A percentile compares a stretch with the other conserved stretches of the same genome.
phyloP scores from a whole-genome alignment of 2,797 vertebrate species.

The Cuculus canorus region DNA sequence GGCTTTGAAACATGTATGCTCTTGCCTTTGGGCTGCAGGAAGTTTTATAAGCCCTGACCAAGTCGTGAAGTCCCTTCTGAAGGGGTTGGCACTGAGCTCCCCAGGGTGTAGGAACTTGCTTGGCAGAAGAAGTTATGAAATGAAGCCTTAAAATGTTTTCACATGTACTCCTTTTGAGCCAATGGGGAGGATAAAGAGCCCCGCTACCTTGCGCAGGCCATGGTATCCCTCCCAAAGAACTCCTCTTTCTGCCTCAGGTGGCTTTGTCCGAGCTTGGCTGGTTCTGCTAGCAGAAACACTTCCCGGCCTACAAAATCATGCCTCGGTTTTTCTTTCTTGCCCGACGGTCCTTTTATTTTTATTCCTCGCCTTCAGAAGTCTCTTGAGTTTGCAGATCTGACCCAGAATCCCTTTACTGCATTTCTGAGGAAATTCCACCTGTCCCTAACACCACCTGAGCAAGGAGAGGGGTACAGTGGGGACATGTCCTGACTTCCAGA shows the following conservation, averaged over 20 bases:
- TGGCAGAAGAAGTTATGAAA: background rate
- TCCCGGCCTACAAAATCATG: background rate
- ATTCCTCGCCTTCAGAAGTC: background rate
- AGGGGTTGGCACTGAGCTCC: background rate
- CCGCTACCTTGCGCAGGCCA: rapidly evolving
- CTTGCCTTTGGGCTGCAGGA: background rate
- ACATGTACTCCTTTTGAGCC: background rate
- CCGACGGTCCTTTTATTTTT: background rate
- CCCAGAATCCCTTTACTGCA: background rate
- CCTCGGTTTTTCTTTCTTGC: background rate
- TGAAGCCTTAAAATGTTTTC: background rate
- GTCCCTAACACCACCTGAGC: rapidly evolving
- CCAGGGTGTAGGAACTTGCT: background rate
- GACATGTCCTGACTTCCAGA: background rate
- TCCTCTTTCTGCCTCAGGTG: background rate
- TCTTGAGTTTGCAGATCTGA: background rate
- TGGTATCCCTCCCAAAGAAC: background rate
- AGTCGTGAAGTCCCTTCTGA: background rate
- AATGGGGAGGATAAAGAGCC: background rate
- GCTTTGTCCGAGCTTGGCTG: background rate
- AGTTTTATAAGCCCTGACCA: background rate
- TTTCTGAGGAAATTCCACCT: background rate
- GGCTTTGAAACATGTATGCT: background rate
- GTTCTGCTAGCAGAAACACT: background rate
- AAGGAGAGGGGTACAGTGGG: background rate